Evolutionary conservation across 1,140 invertebrate species (phyloP), one percentile per base, ranked within the genome.

Genomic region (Trachymyrmex cornetzi): DNA sequence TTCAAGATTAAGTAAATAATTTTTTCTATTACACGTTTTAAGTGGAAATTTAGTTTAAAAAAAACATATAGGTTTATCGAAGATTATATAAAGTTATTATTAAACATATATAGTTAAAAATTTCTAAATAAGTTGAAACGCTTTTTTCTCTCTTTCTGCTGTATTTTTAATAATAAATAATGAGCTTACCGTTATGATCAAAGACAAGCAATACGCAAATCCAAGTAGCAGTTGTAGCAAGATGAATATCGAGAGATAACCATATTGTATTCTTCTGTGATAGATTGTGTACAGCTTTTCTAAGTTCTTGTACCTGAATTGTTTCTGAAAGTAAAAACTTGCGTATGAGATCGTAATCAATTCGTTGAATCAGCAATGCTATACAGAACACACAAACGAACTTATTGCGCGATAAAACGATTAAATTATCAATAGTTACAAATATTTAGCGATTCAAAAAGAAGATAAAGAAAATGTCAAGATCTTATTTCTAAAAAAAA

Each of bases 231-330:
- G 93, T 91, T 98, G 96, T 34, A 98, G 94, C 3, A 97, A 95
- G 53, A 98, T 95, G 92, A 97, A 98, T 61, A 98, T 96, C 69
- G 97, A 97, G 48, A 98, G 96, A 89, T 98, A 97, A 72, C 97
- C 97, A 93, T 97, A 97, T 89, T 97, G 97, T 77, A 98, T 94
- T 89, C 97, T 97, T 75, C 97, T 96, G 85, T 97, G 97, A 92
- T 98, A 98, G 75, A 96, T 96, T 85, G 96, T 95, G 92, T 97
- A 98, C 12, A 98, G 94, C 63, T 96, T 96, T 93, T 98, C 97
- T 84, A 98, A 94, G 92, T 97, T 96, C 92, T 97, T 96, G 86
- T 97, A 96, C 89, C 96, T 95, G 92, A 98, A 98, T 94, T 97
- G 97, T 92, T 96, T 96, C 97, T 98, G 95, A 57, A 96, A 96